Percentiles rank a stretch among this genome's conserved stretches.
These are phyloP conservation scores for Paramisgurnus dabryanus DNA, from an alignment of 2,113 vertebrate species.

Conservation along the genomic window DNA sequence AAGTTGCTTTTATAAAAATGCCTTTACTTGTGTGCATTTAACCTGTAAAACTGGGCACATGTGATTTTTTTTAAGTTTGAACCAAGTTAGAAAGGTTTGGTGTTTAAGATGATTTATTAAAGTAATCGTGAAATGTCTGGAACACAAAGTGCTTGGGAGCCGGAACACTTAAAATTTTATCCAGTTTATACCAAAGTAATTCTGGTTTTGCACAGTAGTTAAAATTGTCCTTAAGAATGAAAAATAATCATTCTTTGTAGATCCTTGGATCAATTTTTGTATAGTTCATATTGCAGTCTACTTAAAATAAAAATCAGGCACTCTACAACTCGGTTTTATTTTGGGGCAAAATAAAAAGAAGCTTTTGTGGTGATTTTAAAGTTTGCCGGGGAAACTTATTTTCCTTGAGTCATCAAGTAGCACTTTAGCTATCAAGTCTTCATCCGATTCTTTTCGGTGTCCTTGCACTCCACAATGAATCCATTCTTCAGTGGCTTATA, in stretches of 20 bases:
- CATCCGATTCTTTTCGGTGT: slow-evolving; percentile 30
- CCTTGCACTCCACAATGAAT: slow-evolving; percentile 54
- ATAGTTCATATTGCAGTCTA: background rate
- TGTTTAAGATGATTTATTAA: slow-evolving; percentile 47
- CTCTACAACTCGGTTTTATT: too few relatives aligned
- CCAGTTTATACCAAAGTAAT: too few relatives aligned
- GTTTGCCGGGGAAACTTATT: background rate
- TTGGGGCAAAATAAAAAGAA: background rate
- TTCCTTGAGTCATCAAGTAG: slow-evolving; percentile 32
- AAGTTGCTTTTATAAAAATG: too few relatives aligned
- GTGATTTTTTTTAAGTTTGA: background rate
- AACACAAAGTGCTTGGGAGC: slow-evolving; percentile 26
- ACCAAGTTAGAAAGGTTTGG: slow-evolving; percentile 11
- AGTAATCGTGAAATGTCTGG: slow-evolving; percentile 36
- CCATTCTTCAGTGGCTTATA: slow-evolving; percentile 60
- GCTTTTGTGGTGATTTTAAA: background rate
- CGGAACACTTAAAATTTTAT: background rate
- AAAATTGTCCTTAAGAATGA: too few relatives aligned
- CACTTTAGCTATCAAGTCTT: slow-evolving; percentile 17
- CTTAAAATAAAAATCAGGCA: too few relatives aligned
- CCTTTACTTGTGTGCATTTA: too few relatives aligned
- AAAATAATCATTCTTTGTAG: too few relatives aligned
- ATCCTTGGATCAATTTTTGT: too few relatives aligned
- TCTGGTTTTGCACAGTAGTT: too few relatives aligned
- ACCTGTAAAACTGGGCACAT: background rate